Evolutionary conservation across 2,113 vertebrate species (phyloP), one percentile per base, ranked within the genome.

Genomic region (Ciconia boyciana): DNA sequence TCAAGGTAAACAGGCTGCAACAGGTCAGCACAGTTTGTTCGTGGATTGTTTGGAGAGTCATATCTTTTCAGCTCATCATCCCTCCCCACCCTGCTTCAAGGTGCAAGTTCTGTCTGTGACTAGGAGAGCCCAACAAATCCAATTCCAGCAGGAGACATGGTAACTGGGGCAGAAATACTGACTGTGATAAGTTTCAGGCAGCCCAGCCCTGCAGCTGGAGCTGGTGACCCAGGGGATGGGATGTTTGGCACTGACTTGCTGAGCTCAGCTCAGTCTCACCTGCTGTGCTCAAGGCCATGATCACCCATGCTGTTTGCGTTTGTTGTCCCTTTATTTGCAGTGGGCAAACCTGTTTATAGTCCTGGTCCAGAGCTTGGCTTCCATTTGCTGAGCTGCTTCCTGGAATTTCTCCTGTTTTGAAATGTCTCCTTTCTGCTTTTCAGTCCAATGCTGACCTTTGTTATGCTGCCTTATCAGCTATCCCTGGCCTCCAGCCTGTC

Each of bases 401-500:
- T 94, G 93, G 86, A 97, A 94, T 94, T 79, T 89, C 52, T 68
- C 74, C 48, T 92, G 41, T 92, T 89, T 74, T 94, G 83, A 95
- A 92, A 83, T 81, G 36, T 93, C 57, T 91, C 39, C 32, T 68
- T 97, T 90, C 49, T 87, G 72, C 88, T 83, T 97, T 97, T 43
- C 90, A 99, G 99, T 99, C 99, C 83, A 99, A 99, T 93, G 98
- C 99, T 60, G 99, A 99, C 95, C 98, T 99, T 55, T 99, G 99
- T 90, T 99, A 98, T 83, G 97, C 94, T 22, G 98, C 98, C 17
- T 95, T 99, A 95, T 98, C 98, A 88, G 98, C 98, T 21, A 93
- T 99, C 70, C 98, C 99, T 20, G 99, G 99, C 54, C 98, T 99
- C 74, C 98, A 82, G 34, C 99, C 99, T 3, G 76, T 99, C 24